These are phyloP conservation scores for Coelinius sp. DNA, from an alignment of 2,888 invertebrate genomes.

Conservation along the genomic window DNA sequence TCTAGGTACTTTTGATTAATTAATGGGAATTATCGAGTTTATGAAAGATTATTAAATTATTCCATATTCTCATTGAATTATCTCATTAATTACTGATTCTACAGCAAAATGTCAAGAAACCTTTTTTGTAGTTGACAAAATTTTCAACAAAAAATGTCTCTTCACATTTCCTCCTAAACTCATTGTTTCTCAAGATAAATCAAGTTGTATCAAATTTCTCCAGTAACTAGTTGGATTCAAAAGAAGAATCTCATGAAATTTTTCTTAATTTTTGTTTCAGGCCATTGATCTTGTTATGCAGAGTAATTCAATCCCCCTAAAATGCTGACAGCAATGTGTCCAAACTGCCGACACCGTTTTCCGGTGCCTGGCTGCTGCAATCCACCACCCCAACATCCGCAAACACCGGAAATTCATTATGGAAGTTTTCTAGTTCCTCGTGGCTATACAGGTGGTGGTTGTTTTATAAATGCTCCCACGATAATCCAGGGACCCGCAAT, in stretches of 20 bases:
- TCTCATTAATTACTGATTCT: too few relatives aligned
- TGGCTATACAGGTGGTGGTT: constrained; percentile 53
- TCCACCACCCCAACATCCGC: constrained; percentile 37
- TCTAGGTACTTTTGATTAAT: not conserved
- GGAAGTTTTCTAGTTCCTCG: constrained; percentile 55
- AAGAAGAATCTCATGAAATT: too few relatives aligned
- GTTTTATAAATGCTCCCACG: constrained; percentile 61
- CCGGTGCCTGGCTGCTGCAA: constrained; percentile 65
- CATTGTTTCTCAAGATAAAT: too few relatives aligned
- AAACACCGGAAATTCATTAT: constrained; percentile 42
- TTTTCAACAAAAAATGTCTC: too few relatives aligned
- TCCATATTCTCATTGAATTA: too few relatives aligned
- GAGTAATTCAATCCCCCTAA: constrained; percentile 31
- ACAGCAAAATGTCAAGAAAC: too few relatives aligned
- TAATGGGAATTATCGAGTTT: too few relatives aligned
- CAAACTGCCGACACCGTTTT: constrained; percentile 80
- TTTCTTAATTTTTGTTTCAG: constrained; percentile 36
- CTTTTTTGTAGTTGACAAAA: too few relatives aligned
- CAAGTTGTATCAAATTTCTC: too few relatives aligned
- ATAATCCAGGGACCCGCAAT: constrained; percentile 54
- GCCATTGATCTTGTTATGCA: constrained; percentile 27
- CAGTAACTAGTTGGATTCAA: too few relatives aligned
- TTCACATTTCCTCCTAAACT: too few relatives aligned
- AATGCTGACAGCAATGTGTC: constrained; percentile 76
- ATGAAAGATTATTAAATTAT: too few relatives aligned